These are phyloP conservation scores for Notocelia uddmanniana DNA, from an alignment of 2,888 invertebrate species.

Conservation along the genomic window DNA sequence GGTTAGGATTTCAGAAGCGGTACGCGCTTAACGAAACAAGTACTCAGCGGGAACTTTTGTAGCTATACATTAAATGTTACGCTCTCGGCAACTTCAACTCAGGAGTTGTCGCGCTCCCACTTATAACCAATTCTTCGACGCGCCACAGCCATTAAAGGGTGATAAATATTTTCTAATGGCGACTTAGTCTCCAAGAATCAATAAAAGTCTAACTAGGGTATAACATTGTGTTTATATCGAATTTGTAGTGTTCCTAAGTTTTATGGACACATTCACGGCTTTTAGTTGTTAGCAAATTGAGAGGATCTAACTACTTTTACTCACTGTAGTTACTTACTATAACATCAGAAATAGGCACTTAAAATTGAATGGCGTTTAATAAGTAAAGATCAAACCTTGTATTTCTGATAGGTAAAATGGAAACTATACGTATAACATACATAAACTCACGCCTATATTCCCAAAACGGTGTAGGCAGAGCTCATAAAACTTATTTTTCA, in stretches of 20 bases:
- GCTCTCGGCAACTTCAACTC: background rate
- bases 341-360: no score
- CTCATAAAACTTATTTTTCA: no score
- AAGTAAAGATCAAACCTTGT: background rate
- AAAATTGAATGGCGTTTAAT: no score
- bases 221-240: background rate
- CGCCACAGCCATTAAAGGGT: conserved; percentile 5
- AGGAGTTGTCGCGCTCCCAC: background rate
- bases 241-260: background rate
- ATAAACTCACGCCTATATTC: no score
- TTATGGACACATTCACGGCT: background rate
- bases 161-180: conserved; percentile 14
- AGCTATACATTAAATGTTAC: conserved; percentile 7
- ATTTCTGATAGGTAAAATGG: background rate
- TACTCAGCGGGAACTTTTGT: background rate
- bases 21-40: background rate
- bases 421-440: no score
- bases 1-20: background rate
- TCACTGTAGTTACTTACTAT: no score
- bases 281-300: background rate
- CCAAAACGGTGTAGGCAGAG: no score
- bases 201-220: background rate
- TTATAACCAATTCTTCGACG: background rate
- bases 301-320: no score
- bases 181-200: background rate